phyloP scores from a whole-genome alignment of 1,140 invertebrate genomes.

The Caenorhabditis inopinata region DNA sequence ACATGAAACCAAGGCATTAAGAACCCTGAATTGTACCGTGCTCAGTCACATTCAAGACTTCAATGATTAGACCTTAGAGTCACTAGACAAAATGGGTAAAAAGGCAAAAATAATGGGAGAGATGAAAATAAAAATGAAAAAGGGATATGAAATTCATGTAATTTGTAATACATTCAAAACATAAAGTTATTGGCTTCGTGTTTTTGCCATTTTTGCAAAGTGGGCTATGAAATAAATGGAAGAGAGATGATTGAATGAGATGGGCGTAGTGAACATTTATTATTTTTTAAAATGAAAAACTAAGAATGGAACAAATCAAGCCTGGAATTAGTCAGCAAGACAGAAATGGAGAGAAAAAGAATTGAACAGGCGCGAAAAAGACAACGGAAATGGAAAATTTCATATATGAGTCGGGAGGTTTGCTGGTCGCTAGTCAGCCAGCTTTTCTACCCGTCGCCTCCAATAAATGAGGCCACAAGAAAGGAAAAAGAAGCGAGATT shows the following conservation, averaged over 20 bases:
- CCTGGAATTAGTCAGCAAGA: background rate
- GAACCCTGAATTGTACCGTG: too few species aligned
- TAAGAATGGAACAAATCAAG: background rate
- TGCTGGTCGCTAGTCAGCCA: background rate
- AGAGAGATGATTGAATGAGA: too few species aligned
- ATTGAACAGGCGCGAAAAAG: too few species aligned
- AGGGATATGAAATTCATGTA: background rate
- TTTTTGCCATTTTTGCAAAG: background rate
- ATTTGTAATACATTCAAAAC: conserved; percentile 20
- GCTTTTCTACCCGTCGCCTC: background rate
- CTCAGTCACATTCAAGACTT: background rate
- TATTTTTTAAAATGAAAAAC: too few species aligned
- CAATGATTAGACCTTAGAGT: too few species aligned
- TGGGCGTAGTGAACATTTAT: too few species aligned
- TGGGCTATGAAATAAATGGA: too few species aligned
- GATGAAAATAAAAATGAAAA: background rate
- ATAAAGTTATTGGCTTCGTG: conserved; percentile 27
- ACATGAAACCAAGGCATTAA: background rate
- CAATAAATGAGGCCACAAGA: conserved; percentile 3
- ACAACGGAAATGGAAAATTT: conserved; percentile 68
- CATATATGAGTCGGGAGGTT: background rate
- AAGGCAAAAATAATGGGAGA: background rate
- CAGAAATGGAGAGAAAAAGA: conserved; percentile 73
- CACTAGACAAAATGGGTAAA: background rate
- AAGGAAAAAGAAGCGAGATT: background rate